Base-by-base conservation (phyloP, 2,888 invertebrate species). In the Caenorhabditis sp. region DNA sequence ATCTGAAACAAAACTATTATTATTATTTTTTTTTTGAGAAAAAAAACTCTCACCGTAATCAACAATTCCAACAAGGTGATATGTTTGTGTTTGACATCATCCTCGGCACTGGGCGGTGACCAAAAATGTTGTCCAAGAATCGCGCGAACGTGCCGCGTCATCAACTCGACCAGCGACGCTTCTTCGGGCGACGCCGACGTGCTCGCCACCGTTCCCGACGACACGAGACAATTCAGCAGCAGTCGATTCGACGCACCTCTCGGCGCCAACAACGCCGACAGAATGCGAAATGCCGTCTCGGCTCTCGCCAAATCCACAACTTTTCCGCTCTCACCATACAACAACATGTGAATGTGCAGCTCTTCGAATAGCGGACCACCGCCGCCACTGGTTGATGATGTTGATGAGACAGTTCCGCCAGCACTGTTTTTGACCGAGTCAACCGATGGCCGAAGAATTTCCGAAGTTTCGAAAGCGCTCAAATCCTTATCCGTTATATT, bases 341-440 rank as follows among this genome's bases (percentile, higher is more conserved):
- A 89, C 53, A 94, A 90, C 89, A 95, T 91, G 86, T 94, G 94
- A 24, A 93, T 93, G 87, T 94, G 94, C 68, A 93, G 91, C 27
- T 92, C 92, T 87, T 93, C 93, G 49, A 93, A 90, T 10, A 88
- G 86, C 3, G 88, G 83, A 63, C 49, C 12, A 10, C 6, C 43
- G 4, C 21, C 4, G 3, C 14, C 27, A 1, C 37, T 62, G 17
- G 66, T 60, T 10, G 69, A 69, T 21, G 58, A 58, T 3, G 68
- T 53, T n/a, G 69, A 69, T 3, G 69, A 66, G 4, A 69, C 66
- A n/a, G 72, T 72, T 36, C 67, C 68, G 2, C 63, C 51, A 75
- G n/a, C n/a, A n/a, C n/a, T n/a, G n/a, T 54, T 63, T 71, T 63
- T 74, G 64, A 21, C 76, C 67, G 79, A 66, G 64, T 82, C 63